Percentiles rank a stretch among this genome's conserved stretches.
Evolutionary conservation across 2,113 vertebrate species (phyloP).

Genomic region (Onychostoma macrolepis): DNA sequence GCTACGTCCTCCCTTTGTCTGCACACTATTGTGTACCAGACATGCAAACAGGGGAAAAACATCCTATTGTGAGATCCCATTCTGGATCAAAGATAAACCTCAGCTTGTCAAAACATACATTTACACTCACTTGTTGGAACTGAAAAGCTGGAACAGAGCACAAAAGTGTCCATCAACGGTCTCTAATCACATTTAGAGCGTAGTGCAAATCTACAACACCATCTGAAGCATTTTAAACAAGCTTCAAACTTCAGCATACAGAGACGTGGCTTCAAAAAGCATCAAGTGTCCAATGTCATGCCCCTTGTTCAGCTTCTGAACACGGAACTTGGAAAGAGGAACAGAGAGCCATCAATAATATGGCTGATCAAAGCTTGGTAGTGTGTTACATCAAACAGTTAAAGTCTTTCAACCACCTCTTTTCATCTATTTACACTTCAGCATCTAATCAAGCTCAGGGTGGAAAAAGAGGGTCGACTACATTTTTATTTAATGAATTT

Average conservation of each 20-base stretch:
- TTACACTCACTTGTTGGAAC: conserved; percentile 4
- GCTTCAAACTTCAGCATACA: neutral
- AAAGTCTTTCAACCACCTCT: conserved; percentile 27
- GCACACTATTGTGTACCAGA: conserved; percentile 38
- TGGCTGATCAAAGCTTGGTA: conserved; percentile 19
- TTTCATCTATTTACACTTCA: conserved; percentile 40
- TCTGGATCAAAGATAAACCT: conserved; percentile 36
- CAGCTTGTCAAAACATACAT: neutral
- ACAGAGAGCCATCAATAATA: conserved; percentile 13
- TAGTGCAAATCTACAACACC: neutral
- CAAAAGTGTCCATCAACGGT: neutral
- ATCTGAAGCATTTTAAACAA: neutral
- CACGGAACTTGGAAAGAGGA: neutral
- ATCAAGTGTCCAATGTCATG: neutral
- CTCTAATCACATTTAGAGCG: neutral
- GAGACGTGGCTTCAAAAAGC: neutral
- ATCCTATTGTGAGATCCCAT: conserved; percentile 49
- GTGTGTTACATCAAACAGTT: conserved; percentile 9
- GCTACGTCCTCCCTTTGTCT: conserved; percentile 52
- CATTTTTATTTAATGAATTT: conserved; percentile 12
- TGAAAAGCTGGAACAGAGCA: neutral
- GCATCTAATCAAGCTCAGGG: conserved; percentile 20
- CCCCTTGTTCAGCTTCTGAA: conserved; percentile 1
- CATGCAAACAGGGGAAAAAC: conserved; percentile 55
- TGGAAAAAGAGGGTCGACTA: conserved; percentile 7